Evolutionary conservation across 2,113 vertebrate genomes (phyloP).

Genomic region (Vombatus ursinus): DNA sequence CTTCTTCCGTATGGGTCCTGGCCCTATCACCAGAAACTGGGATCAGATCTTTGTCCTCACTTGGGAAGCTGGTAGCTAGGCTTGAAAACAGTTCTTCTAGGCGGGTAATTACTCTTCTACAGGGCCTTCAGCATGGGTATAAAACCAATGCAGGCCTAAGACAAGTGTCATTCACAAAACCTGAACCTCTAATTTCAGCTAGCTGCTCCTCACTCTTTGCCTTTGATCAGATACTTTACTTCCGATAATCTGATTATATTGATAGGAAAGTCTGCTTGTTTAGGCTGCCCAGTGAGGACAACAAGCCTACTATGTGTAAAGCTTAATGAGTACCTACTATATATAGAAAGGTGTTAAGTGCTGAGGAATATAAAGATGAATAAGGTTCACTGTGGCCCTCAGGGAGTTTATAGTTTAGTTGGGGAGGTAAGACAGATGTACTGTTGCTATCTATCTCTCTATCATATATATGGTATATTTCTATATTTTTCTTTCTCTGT

Average conservation of each 20-base stretch:
- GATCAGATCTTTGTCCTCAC: not conserved
- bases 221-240: not conserved
- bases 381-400: too few relatives aligned
- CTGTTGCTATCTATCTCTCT: too few relatives aligned
- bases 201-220: not conserved
- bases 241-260: not conserved
- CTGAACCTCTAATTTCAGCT: not conserved
- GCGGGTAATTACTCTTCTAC: not conserved
- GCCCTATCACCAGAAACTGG: not conserved
- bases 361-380: too few relatives aligned
- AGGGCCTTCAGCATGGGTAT: not conserved
- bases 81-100: not conserved
- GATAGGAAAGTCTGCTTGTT: conserved; percentile 23
- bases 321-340: too few relatives aligned
- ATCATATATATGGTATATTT: too few relatives aligned
- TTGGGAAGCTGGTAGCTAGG: not conserved
- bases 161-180: not conserved
- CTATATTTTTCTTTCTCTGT: too few relatives aligned
- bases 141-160: not conserved
- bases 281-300: conserved; percentile 1
- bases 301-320: too few relatives aligned
- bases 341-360: too few relatives aligned
- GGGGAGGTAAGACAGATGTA: too few relatives aligned
- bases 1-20: not conserved
- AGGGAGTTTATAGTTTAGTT: too few relatives aligned